Conservation (phyloP, 2,797 vertebrate species). For the Bryconaethiops microstoma region DNA sequence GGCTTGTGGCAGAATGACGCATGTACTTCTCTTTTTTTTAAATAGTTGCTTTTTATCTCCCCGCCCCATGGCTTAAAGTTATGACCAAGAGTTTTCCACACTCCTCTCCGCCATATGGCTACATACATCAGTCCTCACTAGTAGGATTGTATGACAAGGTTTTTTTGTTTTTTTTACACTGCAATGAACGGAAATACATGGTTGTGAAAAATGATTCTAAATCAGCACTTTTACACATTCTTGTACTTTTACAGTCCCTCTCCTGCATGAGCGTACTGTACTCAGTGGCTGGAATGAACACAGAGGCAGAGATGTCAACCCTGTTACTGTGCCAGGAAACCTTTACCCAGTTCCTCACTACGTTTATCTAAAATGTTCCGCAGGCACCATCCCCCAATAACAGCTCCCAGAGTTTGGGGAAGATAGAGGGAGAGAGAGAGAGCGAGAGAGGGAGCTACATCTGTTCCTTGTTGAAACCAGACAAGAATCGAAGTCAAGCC, state of each 20-base stretch:
- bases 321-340: constrained; percentile 50
- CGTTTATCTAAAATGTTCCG: constrained; percentile 46
- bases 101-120: background rate
- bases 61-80: constrained; percentile 3
- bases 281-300: constrained; percentile 32
- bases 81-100: background rate
- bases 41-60: background rate
- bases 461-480: constrained; percentile 56
- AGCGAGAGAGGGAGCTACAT: constrained; percentile 44
- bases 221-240: background rate
- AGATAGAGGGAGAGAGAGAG: constrained; percentile 10
- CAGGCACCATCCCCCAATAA: constrained; percentile 37
- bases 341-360: constrained; percentile 49
- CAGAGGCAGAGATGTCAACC: constrained; percentile 25
- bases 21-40: constrained; percentile 19
- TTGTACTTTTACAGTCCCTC: constrained; percentile 4
- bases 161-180: background rate
- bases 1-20: constrained; percentile 30
- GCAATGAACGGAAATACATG: constrained; percentile 17
- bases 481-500: constrained; percentile 34
- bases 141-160: background rate
- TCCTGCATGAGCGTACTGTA: constrained; percentile 33
- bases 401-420: constrained; percentile 21
- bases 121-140: background rate
- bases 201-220: background rate